These are phyloP conservation scores for Eira barbara DNA, from an alignment of 2,113 vertebrate species.

Conservation along the genomic window DNA sequence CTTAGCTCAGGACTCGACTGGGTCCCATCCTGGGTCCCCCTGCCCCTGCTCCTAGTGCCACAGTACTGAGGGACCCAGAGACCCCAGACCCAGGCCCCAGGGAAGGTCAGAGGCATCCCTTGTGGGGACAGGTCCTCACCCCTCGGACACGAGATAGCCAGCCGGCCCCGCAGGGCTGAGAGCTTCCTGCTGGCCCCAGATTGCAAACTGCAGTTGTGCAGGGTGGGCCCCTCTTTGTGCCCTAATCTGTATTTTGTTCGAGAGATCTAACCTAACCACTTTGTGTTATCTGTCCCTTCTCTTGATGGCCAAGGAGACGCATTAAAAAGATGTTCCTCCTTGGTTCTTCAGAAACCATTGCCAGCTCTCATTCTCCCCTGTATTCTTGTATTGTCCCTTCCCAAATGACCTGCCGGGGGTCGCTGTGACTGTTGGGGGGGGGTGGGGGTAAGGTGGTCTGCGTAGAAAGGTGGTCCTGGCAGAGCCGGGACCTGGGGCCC, in stretches of 20 bases:
- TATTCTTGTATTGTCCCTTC: background rate
- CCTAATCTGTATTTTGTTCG: background rate
- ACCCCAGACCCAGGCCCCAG: background rate
- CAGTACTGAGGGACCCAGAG: background rate
- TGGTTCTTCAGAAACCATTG: background rate
- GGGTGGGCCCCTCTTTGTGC: background rate
- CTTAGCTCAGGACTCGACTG: background rate
- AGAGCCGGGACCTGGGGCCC: accelerated
- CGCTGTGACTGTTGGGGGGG: accelerated
- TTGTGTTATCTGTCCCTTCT: background rate
- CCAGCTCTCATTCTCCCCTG: too few species aligned
- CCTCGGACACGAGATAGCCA: background rate
- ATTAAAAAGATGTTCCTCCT: background rate
- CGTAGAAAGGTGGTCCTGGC: background rate
- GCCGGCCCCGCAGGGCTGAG: background rate
- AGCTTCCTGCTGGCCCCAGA: background rate
- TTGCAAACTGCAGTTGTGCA: accelerated
- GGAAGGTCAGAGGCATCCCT: background rate
- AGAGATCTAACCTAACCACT: background rate
- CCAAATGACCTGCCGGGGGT: accelerated
- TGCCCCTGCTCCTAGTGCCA: background rate
- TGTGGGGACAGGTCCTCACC: background rate
- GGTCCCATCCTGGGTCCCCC: accelerated
- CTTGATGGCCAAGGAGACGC: background rate
- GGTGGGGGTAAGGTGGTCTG: accelerated